Percentiles rank a stretch among this genome's conserved stretches.
Conservation (phyloP, 2,888 invertebrate genomes). For the Zeuzera pyrina region DNA sequence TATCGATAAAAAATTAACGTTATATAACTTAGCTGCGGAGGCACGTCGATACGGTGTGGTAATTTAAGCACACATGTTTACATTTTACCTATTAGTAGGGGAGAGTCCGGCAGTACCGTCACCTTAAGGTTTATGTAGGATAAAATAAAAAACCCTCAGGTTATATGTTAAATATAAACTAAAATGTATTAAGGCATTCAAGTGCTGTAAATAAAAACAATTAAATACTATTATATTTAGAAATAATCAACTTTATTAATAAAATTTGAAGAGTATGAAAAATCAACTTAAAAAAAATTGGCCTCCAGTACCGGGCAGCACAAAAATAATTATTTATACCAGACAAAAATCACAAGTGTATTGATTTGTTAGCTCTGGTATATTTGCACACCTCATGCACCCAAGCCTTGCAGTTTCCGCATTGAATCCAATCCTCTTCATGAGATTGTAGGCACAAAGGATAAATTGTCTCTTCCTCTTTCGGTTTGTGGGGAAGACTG, state of each 20-base stretch:
- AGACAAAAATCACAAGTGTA: neutral
- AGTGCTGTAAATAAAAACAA: no score
- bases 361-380: neutral
- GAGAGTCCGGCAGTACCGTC: no score
- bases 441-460: conserved; percentile 10
- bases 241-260: neutral
- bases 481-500: neutral
- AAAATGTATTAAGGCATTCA: no score
- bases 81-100: no score
- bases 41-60: no score
- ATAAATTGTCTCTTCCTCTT: conserved; percentile 2
- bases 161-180: no score
- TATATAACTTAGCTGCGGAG: no score
- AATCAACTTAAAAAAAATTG: neutral
- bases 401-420: conserved; percentile 12
- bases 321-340: neutral
- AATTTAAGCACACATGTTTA: no score
- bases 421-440: conserved; percentile 13
- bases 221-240: no score
- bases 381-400: conserved; percentile 9
- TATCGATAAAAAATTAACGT: no score
- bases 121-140: no score
- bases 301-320: neutral
- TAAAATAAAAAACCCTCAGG: no score
- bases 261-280: neutral